Conservation (phyloP, 2,888 invertebrate species). For the Athalia cordata region DNA sequence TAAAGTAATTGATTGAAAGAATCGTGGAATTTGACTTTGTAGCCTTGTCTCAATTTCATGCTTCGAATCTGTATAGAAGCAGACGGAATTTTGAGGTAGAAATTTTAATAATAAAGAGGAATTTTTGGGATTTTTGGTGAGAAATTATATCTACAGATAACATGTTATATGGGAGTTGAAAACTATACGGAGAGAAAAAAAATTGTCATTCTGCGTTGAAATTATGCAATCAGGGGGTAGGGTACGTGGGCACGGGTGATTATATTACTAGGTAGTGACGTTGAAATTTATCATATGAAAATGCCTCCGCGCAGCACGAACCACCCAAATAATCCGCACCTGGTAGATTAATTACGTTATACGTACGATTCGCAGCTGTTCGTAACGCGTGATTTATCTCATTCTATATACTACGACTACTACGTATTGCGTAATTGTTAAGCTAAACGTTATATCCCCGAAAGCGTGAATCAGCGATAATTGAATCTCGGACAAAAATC, state of each 20-base stretch:
- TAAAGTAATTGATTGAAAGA: no score
- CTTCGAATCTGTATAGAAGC: no score
- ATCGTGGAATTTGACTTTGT: no score
- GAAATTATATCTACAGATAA: background rate
- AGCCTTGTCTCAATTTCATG: no score
- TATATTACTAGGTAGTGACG: background rate
- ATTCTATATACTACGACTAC: constrained; percentile 64
- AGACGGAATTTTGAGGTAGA: no score
- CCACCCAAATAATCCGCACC: constrained; percentile 61
- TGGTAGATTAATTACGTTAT: constrained; percentile 48
- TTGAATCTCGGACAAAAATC: background rate
- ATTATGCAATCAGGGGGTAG: constrained; percentile 31
- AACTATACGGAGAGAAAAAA: background rate
- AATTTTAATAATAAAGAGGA: no score
- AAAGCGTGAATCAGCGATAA: background rate
- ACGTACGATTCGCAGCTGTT: constrained; percentile 61
- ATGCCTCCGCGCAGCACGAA: constrained; percentile 15
- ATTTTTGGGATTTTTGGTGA: no score
- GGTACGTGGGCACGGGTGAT: constrained; percentile 8
- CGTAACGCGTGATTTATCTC: constrained; percentile 67
- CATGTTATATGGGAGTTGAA: background rate
- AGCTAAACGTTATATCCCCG: constrained; percentile 4
- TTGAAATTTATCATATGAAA: constrained; percentile 36
- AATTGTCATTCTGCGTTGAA: constrained; percentile 8
- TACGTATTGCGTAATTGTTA: constrained; percentile 43